phyloP scores from a whole-genome alignment of 2,888 invertebrate species.

The Thalpophila matura region DNA sequence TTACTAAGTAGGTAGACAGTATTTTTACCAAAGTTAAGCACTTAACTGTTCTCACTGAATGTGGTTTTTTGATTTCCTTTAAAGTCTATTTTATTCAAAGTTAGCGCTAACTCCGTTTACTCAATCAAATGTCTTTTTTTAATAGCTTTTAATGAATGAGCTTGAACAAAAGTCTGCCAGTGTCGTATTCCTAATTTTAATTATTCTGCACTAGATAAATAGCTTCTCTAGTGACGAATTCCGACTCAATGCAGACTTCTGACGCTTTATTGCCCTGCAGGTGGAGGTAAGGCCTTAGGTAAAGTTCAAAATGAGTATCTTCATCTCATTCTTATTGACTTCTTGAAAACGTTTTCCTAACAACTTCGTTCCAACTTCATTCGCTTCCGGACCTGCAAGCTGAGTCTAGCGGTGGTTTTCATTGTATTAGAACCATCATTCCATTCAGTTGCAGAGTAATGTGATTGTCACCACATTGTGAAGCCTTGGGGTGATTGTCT shows the following conservation, averaged over 20 bases:
- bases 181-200: conserved; percentile 32
- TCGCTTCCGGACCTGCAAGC: not conserved
- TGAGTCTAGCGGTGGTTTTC: conserved; percentile 18
- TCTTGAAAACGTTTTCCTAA: conserved; percentile 12
- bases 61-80: not conserved
- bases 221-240: conserved; percentile 8
- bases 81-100: conserved; percentile 9
- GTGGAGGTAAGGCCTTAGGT: not conserved
- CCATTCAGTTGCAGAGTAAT: conserved; percentile 49
- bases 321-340: conserved; percentile 26
- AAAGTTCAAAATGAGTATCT: conserved; percentile 43
- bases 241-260: conserved; percentile 28
- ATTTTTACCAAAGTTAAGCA: not conserved
- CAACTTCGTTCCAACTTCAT: conserved; percentile 17
- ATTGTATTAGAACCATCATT: conserved; percentile 53
- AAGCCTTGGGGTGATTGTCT: conserved; percentile 40
- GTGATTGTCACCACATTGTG: conserved; percentile 53
- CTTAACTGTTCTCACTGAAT: not conserved
- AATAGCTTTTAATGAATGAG: conserved; percentile 40
- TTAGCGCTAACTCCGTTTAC: conserved; percentile 28
- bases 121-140: conserved; percentile 13
- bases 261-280: conserved; percentile 13
- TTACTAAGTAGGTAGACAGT: too few species aligned
- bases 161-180: conserved; percentile 6
- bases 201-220: conserved; percentile 16